Conservation (phyloP, 2,797 vertebrate species). For the Odontamblyopus rebecca region DNA sequence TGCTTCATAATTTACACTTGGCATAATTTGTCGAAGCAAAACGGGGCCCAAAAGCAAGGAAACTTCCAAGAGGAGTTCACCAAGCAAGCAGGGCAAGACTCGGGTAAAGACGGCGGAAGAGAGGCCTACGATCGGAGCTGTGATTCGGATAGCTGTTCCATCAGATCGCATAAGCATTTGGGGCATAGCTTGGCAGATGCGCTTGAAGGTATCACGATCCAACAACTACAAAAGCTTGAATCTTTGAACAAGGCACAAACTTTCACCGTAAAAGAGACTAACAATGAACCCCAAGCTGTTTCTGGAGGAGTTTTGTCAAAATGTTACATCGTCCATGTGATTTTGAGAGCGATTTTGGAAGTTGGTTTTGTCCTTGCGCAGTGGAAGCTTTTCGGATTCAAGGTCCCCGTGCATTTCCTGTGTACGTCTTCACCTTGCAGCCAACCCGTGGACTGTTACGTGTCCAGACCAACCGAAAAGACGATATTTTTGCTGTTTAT, state of each 20-base stretch:
- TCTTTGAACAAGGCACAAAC: conserved; percentile 25
- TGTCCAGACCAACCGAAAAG: conserved; percentile 94
- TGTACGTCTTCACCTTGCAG: conserved; percentile 86
- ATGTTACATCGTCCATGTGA: conserved; percentile 89
- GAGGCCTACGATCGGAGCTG: conserved; percentile 72
- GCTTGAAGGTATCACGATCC: conserved; percentile 65
- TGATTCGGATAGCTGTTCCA: conserved; percentile 84
- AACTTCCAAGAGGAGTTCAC: not conserved
- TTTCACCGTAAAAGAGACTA: conserved; percentile 27
- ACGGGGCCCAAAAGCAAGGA: conserved; percentile 35
- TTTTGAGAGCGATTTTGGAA: conserved; percentile 85
- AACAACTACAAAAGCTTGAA: conserved; percentile 5
- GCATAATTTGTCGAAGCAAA: conserved; percentile 87
- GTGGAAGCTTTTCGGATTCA: conserved; percentile 92
- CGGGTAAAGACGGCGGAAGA: conserved; percentile 15
- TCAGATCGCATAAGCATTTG: conserved; percentile 73
- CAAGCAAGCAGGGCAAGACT: conserved; percentile 50
- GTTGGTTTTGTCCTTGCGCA: conserved; percentile 90
- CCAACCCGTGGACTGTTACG: conserved; percentile 92
- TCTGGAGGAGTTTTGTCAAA: conserved; percentile 81
- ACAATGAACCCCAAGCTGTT: conserved; percentile 24
- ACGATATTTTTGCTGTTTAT: conserved; percentile 95
- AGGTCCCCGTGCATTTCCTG: conserved; percentile 84
- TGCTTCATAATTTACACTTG: conserved; percentile 94
- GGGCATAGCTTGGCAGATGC: conserved; percentile 73